Base-by-base conservation (phyloP, 1,140 invertebrate genomes). In the Parapsyche elsis region DNA sequence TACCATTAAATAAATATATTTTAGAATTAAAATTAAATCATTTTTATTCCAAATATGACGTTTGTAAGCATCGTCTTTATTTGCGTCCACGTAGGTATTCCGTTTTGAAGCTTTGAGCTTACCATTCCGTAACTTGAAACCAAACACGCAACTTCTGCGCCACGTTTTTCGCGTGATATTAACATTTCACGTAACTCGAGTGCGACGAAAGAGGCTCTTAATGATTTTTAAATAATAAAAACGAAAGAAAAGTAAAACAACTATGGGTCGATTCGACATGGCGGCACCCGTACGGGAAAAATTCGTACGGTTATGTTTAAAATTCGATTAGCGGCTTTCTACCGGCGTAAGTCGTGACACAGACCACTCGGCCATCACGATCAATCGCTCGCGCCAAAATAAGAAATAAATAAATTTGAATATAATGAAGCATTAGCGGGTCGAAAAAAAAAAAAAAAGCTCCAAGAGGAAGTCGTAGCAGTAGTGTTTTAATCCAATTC, bases 351-450 rank as follows among this genome's bases (percentile, higher is more conserved):
- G 23, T 67, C 64, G 64, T 75, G 73, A 53, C 73, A 30, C 49
- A 16, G 44, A 9, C 73, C 45, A 57, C 24, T 75, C 45, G 71
- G 14, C 46, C 71, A 38, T 74, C 71, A 49, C 38, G 71, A 74
- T 74, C 71, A 74, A 74, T 74, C 26, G 24, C 23, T 5, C 21
- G 45, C 14, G 44, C 24, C 12, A 75, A 75, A 57, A 73, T 23
- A 75, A 57, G 24, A 57, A 53, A 53, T 57, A 57, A 57, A 75
- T 49, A 75, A 75, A 75, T 75, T 57, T 75, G 49, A 75, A 75
- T 75, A 75, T 75, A 75, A 75, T 75, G 73, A 53, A 75, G 19
- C 73, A 49, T 75, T 75, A 75, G 73, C 49, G 44, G 16, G 49
- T 26, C 24, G 46, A 16, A 12, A 10, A 9, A 5, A 16, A 14